These are phyloP conservation scores for Rafetus swinhoei DNA, from an alignment of 2,113 vertebrate species.

Conservation along the genomic window DNA sequence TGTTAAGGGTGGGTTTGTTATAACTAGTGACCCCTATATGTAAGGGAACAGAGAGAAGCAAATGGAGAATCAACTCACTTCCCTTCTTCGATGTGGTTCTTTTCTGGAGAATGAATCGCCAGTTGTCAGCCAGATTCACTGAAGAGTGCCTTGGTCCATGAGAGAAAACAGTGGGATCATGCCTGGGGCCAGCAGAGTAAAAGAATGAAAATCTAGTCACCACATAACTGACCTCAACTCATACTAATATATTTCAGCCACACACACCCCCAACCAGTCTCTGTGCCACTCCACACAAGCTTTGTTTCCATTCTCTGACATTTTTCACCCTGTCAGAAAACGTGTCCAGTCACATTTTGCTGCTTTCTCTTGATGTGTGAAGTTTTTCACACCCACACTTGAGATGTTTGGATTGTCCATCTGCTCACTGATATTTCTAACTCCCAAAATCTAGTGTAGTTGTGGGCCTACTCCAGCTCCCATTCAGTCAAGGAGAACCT, in stretches of 20 bases:
- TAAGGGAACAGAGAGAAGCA: neutral
- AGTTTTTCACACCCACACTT: constrained; percentile 50
- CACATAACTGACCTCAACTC: neutral
- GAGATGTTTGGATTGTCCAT: constrained; percentile 18
- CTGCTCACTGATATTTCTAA: constrained; percentile 4
- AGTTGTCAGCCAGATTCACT: neutral
- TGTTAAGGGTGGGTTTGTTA: neutral
- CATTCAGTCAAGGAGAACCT: neutral
- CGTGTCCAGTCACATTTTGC: neutral
- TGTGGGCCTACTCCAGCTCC: neutral
- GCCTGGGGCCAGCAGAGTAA: neutral
- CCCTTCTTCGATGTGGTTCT: neutral
- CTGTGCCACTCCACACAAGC: neutral
- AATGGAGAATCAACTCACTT: neutral
- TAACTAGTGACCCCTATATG: neutral
- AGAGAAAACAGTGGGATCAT: neutral
- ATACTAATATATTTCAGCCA: neutral
- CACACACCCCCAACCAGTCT: neutral
- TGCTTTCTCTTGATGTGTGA: constrained; percentile 50
- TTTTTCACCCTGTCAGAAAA: neutral
- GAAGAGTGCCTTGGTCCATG: neutral
- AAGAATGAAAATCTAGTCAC: neutral
- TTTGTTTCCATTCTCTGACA: neutral
- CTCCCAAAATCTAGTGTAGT: neutral
- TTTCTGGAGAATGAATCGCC: neutral